A percentile compares a stretch with the other conserved stretches of the same genome.
Conservation (phyloP, 92 coral and sea anemone genomes). For the Heteractis magnifica region DNA sequence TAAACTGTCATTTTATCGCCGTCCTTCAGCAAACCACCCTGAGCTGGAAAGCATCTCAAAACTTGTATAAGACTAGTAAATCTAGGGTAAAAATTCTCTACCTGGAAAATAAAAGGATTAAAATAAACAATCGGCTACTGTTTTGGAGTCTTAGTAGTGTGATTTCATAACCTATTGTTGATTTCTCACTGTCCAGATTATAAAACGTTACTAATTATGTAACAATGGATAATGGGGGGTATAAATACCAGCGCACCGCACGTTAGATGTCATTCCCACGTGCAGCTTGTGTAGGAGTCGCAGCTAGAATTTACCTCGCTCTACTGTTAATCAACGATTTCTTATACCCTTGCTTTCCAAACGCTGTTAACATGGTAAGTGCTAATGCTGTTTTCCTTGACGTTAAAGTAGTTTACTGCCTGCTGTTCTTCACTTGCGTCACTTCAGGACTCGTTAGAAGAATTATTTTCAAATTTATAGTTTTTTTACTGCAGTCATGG, state of each 20-base stretch:
- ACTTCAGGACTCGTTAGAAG: background rate
- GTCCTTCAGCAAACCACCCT: background rate
- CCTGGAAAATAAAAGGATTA: constrained; percentile 12
- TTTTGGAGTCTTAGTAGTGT: constrained; percentile 18
- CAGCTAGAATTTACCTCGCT: background rate
- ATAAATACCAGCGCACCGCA: constrained; percentile 34
- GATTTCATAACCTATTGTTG: background rate
- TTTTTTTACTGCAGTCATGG: background rate
- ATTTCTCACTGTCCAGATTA: constrained; percentile 12
- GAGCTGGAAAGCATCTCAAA: too few relatives aligned
- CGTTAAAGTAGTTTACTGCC: background rate
- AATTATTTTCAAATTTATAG: background rate
- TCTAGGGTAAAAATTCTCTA: background rate
- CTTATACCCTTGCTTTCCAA: background rate
- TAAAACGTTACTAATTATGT: constrained; percentile 16
- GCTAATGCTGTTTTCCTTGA: background rate
- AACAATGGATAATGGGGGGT: constrained; percentile 8
- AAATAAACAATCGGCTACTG: constrained; percentile 13
- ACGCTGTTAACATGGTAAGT: constrained; percentile 1
- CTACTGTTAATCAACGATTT: background rate
- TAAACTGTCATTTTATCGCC: background rate
- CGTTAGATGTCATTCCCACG: constrained; percentile 23
- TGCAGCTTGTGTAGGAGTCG: constrained; percentile 22
- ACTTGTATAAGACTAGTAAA: too few relatives aligned
- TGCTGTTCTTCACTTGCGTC: background rate